Base-by-base conservation (phyloP, 2,797 vertebrate genomes). In the Somateria mollissima region DNA sequence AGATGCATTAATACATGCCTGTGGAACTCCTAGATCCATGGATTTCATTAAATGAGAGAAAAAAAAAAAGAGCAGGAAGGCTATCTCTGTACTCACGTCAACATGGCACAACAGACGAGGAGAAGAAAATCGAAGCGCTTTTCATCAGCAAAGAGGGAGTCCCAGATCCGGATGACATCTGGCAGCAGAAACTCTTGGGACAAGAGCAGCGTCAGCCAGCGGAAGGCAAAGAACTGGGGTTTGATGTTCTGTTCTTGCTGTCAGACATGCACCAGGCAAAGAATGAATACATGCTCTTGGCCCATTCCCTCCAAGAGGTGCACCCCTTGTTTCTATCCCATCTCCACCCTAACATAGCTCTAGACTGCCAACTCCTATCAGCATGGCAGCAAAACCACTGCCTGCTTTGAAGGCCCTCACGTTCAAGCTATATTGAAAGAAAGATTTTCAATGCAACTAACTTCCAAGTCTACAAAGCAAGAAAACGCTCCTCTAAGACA, bases 171-270 rank as follows among this genome's bases (percentile, higher is more conserved):
- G 97, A 99, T 99, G 94, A 99, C 99, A 0, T 99, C 99, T 0
- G 99, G 99, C 78, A 99, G 98, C 86, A 99, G 98, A 95, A 99
- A 99, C 97, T 99, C 99, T 97, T 99, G 99, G 66, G 99, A 99
- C 24, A 99, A 97, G 96, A 99, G 97, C 95, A 99, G 97, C 1
- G 99, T 99, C 93, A 99, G 97, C 99, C 99, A 99, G 95, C 99
- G 99, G 98, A 99, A 99, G 73, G 99, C 99, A 76, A 99, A 99
- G 95, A 99, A 99, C 98, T 99, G 99, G 3, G 99, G 99, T 96
- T 99, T 99, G 98, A 99, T 99, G 96, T 99, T 99, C 98, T 99
- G 99, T 96, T 99, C 99, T 97, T 99, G 99, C 99, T 99, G 98
- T 89, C 73, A 83, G 96, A 87, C 88, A 97, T 11, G 93, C 87